A percentile compares a stretch with the other conserved stretches of the same genome.
These are phyloP conservation scores for Caracal caracal DNA, from an alignment of 2,113 vertebrate genomes.

Conservation along the genomic window DNA sequence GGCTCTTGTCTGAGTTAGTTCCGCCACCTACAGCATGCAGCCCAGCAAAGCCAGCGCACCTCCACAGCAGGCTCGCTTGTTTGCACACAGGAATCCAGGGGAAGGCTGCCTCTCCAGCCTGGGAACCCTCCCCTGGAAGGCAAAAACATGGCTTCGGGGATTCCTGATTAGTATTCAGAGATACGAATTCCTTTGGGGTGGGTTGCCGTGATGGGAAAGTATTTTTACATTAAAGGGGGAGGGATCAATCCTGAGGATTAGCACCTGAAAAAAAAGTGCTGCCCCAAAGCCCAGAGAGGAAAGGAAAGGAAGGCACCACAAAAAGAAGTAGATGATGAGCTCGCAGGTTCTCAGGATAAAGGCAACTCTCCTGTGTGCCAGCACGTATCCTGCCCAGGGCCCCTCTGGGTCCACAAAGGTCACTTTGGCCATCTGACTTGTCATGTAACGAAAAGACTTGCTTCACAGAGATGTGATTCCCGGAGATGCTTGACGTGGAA, in stretches of 20 bases:
- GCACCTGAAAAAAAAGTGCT: background rate
- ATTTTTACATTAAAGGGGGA: slow-evolving; percentile 64
- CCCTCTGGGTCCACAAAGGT: background rate
- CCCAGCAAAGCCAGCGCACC: background rate
- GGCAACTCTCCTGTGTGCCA: background rate
- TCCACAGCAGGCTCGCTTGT: background rate
- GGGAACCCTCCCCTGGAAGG: background rate
- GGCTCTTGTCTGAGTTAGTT: slow-evolving; percentile 73
- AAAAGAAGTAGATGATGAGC: background rate
- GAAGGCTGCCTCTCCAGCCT: background rate
- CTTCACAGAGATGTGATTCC: slow-evolving; percentile 24
- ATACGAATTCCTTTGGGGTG: slow-evolving; percentile 23
- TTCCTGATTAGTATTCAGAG: slow-evolving; percentile 60
- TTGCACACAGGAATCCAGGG: background rate
- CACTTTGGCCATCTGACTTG: background rate
- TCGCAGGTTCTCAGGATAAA: background rate
- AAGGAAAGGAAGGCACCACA: background rate
- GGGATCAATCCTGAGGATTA: slow-evolving; percentile 52
- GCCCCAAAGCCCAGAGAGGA: slow-evolving; percentile 11
- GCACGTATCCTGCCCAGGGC: background rate
- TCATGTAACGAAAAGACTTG: background rate
- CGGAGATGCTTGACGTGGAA: background rate
- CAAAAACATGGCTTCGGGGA: slow-evolving; percentile 7
- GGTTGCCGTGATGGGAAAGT: slow-evolving; percentile 28
- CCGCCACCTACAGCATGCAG: slow-evolving; percentile 86